A percentile compares a stretch with the other conserved stretches of the same genome.
Conservation (phyloP, 2,888 invertebrate genomes). For the Thumatha senex region DNA sequence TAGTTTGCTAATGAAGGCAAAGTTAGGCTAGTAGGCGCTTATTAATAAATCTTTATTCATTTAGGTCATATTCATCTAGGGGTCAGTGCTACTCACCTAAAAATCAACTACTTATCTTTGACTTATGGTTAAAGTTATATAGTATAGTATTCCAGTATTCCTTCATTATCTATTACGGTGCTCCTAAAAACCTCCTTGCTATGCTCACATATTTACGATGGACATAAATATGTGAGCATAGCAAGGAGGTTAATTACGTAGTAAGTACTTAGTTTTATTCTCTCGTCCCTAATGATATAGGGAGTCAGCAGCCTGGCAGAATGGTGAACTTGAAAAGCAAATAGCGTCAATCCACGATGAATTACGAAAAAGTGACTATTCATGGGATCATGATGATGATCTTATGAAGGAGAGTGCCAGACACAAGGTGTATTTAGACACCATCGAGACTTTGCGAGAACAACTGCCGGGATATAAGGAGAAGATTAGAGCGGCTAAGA, state of each 20-base stretch:
- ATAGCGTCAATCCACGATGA: slow-evolving; percentile 73
- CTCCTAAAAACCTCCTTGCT: too few relatives aligned
- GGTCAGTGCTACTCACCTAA: too few relatives aligned
- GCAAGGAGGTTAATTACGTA: neutral
- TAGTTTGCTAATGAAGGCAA: too few relatives aligned
- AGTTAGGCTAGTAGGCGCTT: too few relatives aligned
- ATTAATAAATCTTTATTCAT: too few relatives aligned
- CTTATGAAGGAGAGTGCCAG: slow-evolving; percentile 62
- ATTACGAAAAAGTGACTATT: slow-evolving; percentile 64
- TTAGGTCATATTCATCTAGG: too few relatives aligned
- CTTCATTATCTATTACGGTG: too few relatives aligned
- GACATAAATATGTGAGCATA: too few relatives aligned
- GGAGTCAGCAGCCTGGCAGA: slow-evolving; percentile 77
- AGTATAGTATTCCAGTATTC: too few relatives aligned
- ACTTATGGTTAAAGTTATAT: too few relatives aligned
- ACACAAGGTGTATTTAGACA: slow-evolving; percentile 68
- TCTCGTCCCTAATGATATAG: slow-evolving; percentile 35
- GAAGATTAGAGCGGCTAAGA: slow-evolving; percentile 73
- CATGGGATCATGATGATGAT: slow-evolving; percentile 71
- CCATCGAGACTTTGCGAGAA: slow-evolving; percentile 62
- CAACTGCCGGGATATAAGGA: slow-evolving; percentile 71
- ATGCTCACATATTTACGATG: too few relatives aligned
- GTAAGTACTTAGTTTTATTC: neutral
- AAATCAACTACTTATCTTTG: too few relatives aligned
- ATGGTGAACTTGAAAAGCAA: slow-evolving; percentile 74